phyloP scores from a whole-genome alignment of 2,888 invertebrate genomes.

The Caenorhabditis drosophilae region DNA sequence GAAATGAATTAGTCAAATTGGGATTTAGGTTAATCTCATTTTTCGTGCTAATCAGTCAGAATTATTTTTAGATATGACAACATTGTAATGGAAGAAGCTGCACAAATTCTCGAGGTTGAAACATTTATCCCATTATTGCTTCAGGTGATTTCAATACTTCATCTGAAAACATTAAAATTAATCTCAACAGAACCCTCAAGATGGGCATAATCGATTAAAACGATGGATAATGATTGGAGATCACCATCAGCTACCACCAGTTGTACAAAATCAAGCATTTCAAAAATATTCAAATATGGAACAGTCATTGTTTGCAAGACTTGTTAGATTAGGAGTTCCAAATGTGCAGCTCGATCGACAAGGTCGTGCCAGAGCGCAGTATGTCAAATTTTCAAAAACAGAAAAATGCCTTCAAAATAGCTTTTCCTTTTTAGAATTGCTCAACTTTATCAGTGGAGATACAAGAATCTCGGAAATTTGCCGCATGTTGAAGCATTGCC shows the following conservation, averaged over 20 bases:
- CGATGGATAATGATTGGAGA: slow-evolving; percentile 99
- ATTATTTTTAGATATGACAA: slow-evolving; percentile 77
- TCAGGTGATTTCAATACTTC: slow-evolving; percentile 77
- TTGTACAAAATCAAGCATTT: slow-evolving; percentile 99
- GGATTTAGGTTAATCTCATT: slow-evolving; percentile 88
- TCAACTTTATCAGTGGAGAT: slow-evolving; percentile 72
- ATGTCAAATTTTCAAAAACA: slow-evolving; percentile 40
- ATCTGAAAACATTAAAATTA: no score
- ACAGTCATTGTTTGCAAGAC: slow-evolving; percentile 93
- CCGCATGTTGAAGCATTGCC: slow-evolving; percentile 83
- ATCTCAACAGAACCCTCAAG: slow-evolving; percentile 81
- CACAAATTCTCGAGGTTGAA: slow-evolving; percentile 98
- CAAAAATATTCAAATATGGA: slow-evolving; percentile 99
- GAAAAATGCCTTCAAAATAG: no score
- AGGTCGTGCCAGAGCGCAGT: slow-evolving; percentile 88
- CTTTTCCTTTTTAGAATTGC: no score
- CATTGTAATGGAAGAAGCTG: slow-evolving; percentile 98
- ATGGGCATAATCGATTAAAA: slow-evolving; percentile 91
- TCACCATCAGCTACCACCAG: slow-evolving; percentile 97
- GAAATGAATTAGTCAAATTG: slow-evolving; percentile 84
- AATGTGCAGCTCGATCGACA: slow-evolving; percentile 96
- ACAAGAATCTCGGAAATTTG: slow-evolving; percentile 82
- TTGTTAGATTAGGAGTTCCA: slow-evolving; percentile 93
- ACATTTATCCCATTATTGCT: slow-evolving; percentile 96
- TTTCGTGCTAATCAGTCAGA: background rate